phyloP scores from a whole-genome alignment of 2,797 vertebrate genomes.

The Alauda arvensis region DNA sequence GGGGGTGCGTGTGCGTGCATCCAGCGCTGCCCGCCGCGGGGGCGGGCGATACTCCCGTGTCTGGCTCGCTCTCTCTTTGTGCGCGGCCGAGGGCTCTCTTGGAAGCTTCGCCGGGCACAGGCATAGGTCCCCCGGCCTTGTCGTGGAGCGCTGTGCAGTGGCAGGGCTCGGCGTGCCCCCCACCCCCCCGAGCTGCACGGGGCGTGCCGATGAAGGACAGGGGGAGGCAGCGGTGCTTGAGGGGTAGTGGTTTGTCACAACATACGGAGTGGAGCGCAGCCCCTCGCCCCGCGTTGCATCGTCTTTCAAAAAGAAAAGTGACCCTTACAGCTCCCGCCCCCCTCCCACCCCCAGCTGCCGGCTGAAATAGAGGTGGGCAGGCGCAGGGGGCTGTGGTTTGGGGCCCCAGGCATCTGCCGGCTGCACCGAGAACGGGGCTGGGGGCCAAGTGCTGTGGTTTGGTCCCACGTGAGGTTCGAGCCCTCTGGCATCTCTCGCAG shows the following conservation, averaged over 20 bases:
- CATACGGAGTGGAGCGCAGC: not conserved
- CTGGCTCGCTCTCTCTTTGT: conserved; percentile 13
- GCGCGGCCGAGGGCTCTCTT: not conserved
- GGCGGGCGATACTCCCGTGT: not conserved
- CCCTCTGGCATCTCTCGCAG: rapidly evolving
- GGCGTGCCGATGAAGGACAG: not conserved
- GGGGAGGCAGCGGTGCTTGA: not conserved
- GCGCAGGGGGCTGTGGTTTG: not conserved
- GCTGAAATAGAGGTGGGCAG: not conserved
- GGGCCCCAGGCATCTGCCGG: not conserved
- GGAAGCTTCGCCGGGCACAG: not conserved
- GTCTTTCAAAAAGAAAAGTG: not conserved
- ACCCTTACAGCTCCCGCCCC: not conserved
- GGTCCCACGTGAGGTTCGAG: not conserved
- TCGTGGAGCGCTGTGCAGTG: not conserved
- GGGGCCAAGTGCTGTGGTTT: not conserved
- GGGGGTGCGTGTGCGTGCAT: not conserved
- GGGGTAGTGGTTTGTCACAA: not conserved
- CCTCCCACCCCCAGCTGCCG: not conserved
- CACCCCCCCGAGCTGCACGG: not conserved
- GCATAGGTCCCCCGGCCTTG: not conserved
- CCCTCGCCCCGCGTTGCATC: not conserved
- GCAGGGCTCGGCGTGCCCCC: not conserved
- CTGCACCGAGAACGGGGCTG: not conserved
- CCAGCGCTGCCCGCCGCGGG: not conserved